Evolutionary conservation across 2,888 invertebrate genomes (phyloP).

Genomic region (Diaphora mendica): DNA sequence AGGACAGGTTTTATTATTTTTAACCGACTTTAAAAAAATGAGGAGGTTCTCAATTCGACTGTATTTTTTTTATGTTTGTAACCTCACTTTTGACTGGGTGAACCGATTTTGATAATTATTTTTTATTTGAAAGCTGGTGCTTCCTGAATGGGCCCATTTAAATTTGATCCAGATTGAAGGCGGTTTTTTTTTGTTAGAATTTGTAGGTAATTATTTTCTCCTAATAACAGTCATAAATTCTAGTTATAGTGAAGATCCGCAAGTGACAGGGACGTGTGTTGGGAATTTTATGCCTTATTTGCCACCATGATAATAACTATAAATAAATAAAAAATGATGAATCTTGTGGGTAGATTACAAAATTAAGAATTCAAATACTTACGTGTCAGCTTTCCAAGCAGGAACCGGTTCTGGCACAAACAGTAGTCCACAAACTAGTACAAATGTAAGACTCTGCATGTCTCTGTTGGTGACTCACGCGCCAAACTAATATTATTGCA

Average conservation of each 20-base stretch:
- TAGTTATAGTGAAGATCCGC: neutral
- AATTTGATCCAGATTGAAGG: too few relatives aligned
- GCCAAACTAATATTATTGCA: conserved; percentile 53
- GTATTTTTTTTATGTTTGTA: too few relatives aligned
- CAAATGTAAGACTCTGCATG: conserved; percentile 71
- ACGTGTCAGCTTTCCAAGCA: conserved; percentile 74
- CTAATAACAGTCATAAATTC: neutral
- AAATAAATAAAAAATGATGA: too few relatives aligned
- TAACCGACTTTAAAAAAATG: too few relatives aligned
- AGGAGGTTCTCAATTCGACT: too few relatives aligned
- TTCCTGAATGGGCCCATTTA: too few relatives aligned
- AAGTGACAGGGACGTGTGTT: neutral
- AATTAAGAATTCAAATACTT: conserved; percentile 43
- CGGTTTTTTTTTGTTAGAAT: too few relatives aligned
- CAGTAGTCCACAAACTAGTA: conserved; percentile 67
- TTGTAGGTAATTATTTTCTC: too few relatives aligned
- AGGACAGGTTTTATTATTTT: neutral
- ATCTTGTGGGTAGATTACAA: conserved; percentile 5
- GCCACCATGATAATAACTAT: too few relatives aligned
- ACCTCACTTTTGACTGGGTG: too few relatives aligned
- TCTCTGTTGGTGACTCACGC: conserved; percentile 69
- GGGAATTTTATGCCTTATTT: neutral
- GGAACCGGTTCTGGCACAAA: conserved; percentile 72
- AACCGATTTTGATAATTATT: too few relatives aligned
- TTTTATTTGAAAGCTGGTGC: too few relatives aligned